Evolutionary conservation across 2,888 invertebrate species (phyloP), one percentile per base, ranked within the genome.

Genomic region (Lasioglossum marginatum): DNA sequence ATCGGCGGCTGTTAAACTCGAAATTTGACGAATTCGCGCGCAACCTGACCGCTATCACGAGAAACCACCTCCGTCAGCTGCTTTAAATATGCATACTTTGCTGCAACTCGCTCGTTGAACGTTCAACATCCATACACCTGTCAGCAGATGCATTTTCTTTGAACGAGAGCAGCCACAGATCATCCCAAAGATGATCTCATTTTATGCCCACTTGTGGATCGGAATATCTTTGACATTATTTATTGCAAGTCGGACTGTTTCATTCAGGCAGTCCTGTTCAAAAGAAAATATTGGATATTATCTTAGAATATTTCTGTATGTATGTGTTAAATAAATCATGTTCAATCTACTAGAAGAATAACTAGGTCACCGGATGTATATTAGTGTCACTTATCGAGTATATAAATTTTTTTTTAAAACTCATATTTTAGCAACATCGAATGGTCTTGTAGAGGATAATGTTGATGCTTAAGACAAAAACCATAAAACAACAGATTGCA

Each of bases 1-100:
- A 45, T 27, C 43, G 48, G 31, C 72, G 45, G 72, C 23, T 27
- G 45, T 72, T 72, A 72, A 72, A 72, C 45, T 72, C 72, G 72
- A 45, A 72, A 72, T 45, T 72, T 8, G 48, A 27, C 66, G 76
- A 80, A 76, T 48, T 31, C 40, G 63, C 10, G 27, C 63, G 40
- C 40, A 48, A 66, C 12, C 16, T 19, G 48, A 10, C 10, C 57
- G 77, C 43, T 43, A 27, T 12, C 27, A 1, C 48, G 72, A 45
- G 19, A 31, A 48, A 48, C 19, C 70, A 14, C 14, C 70, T n/a
- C n/a, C 40, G n/a, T n/a, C n/a, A n/a, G 70, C 40, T 68, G 23
- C 14, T 14, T 70, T 40, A 70, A 70, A 70, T 40, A n/a, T 40
- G 40, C 40, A 70, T n/a, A 40, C 40, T 70, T 70, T 43, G 10